Percentiles rank a stretch among this genome's conserved stretches.
Evolutionary conservation across 2,113 vertebrate genomes (phyloP).

Genomic region (Caloenas nicobarica): DNA sequence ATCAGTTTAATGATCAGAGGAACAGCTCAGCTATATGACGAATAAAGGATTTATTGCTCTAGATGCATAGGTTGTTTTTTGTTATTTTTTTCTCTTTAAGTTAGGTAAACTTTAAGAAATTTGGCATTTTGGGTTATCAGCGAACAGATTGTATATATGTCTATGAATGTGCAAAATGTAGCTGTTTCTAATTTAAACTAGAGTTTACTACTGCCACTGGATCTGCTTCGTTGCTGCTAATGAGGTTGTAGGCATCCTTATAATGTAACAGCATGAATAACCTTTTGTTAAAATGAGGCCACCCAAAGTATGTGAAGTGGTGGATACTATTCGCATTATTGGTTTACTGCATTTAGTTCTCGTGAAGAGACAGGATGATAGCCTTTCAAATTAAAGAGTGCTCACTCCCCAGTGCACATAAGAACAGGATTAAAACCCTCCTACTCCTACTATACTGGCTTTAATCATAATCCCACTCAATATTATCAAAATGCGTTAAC

Average conservation of each 20-base stretch:
- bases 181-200: conserved; percentile 56
- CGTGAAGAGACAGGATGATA: not conserved
- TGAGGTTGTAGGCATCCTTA: conserved; percentile 34
- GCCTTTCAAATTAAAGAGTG: not conserved
- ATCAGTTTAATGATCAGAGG: conserved; percentile 49
- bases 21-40: not conserved
- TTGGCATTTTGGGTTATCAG: conserved; percentile 21
- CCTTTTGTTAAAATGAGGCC: conserved; percentile 45
- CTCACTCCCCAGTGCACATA: not conserved
- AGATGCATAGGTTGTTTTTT: not conserved
- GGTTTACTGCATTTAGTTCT: conserved; percentile 11
- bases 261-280: not conserved
- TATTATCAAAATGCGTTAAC: not conserved
- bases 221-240: conserved; percentile 55
- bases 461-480: not conserved
- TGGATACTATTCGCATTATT: not conserved
- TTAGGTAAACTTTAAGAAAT: conserved; percentile 21
- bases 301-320: conserved; percentile 25
- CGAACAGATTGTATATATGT: not conserved
- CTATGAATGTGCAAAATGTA: not conserved
- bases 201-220: conserved; percentile 43
- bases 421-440: not conserved
- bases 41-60: conserved; percentile 13
- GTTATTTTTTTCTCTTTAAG: not conserved
- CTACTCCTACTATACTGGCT: not conserved